Evolutionary conservation across 1,140 invertebrate genomes (phyloP).

Genomic region (Bombus soroeensis): DNA sequence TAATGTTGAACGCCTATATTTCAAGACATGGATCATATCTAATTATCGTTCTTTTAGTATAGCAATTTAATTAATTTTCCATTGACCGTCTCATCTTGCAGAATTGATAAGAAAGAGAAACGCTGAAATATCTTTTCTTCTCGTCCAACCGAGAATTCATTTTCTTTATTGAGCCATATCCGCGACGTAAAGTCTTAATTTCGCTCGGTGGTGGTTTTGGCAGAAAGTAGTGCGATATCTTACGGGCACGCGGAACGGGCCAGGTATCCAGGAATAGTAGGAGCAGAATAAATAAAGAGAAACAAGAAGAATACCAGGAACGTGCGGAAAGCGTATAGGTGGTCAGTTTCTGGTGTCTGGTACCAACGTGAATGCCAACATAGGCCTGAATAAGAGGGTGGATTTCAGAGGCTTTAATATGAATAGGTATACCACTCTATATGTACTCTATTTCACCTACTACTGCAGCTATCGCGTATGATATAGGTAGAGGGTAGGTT

Average conservation of each 20-base stretch:
- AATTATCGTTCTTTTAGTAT: too few species aligned
- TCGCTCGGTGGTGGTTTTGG: background rate
- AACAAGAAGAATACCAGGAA: slow-evolving; percentile 42
- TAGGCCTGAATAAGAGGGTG: slow-evolving; percentile 42
- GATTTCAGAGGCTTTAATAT: slow-evolving; percentile 55
- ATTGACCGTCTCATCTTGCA: background rate
- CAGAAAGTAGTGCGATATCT: slow-evolving; percentile 24
- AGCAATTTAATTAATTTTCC: background rate
- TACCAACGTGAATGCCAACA: slow-evolving; percentile 35
- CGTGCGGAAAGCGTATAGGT: slow-evolving; percentile 23
- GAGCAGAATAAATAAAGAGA: slow-evolving; percentile 44
- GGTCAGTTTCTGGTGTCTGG: slow-evolving; percentile 45
- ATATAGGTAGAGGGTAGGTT: slow-evolving; percentile 23
- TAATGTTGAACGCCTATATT: too few species aligned
- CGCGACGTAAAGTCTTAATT: slow-evolving; percentile 23
- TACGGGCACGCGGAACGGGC: background rate
- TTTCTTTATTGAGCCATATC: background rate
- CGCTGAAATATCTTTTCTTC: background rate
- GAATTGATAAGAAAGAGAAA: background rate
- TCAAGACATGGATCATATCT: too few species aligned
- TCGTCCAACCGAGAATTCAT: background rate
- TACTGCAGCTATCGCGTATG: slow-evolving; percentile 15
- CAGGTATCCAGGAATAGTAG: background rate
- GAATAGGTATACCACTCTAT: slow-evolving; percentile 48
- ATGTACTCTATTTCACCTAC: slow-evolving; percentile 36